Evolutionary conservation across 2,113 vertebrate genomes (phyloP), one percentile per base, ranked within the genome.

Genomic region (Puntigrus tetrazona): DNA sequence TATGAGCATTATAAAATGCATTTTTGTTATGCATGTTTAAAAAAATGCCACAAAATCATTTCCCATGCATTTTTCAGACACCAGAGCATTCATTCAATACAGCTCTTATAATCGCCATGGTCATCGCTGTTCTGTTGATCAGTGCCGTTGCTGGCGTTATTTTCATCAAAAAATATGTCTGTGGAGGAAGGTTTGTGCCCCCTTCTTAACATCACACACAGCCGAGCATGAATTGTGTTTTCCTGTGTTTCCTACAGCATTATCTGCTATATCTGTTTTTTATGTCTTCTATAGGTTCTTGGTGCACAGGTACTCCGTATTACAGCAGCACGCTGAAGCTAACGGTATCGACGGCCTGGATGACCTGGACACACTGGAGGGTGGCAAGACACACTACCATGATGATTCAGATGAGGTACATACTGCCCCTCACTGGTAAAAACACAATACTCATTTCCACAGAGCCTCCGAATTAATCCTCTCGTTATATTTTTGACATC

Each of bases 341-440:
- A 95, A 95, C 0, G 94, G 95, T 1, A 94, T 94, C 4, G 96
- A 97, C 1, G 95, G 94, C 25, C 93, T 94, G 5, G 97, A 98
- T 0, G 88, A 94, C 20, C 61, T 95, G 70, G 95, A 95, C 67
- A 89, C 89, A 22, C 87, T 93, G 74, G 90, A 89, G 80, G 94
- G 95, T 16, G 90, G 86, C 3, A 95, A 93, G 87, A 85, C 87
- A 7, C 93, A 95, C 11, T 97, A 95, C 88, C 96, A 96, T 4
- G 95, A 97, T 27, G 97, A 98, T 89, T 97, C 97, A 0, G 97
- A 98, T 86, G 96, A 98, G 95, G 97, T 97, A 90, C 90, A 43
- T 6, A 22, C 65, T 59, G 16, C 41, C 16, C 11, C 36, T 70
- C 8, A 25, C n/a, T 50, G 5, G 8, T n/a, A 25, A 43, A 14